Evolutionary conservation across 2,888 invertebrate species (phyloP).

Genomic region (Erebia aethiops): DNA sequence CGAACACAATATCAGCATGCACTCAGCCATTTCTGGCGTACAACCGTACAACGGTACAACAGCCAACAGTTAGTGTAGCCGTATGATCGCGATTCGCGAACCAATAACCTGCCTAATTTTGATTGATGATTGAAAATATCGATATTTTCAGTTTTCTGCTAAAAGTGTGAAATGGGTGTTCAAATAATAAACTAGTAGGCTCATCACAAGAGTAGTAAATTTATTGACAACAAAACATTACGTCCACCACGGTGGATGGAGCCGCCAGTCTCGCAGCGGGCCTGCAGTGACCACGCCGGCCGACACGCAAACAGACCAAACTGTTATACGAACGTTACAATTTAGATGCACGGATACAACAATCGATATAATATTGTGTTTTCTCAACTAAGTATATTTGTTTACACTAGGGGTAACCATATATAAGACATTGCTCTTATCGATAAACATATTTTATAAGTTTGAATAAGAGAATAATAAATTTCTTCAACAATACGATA

Average conservation of each 20-base stretch:
- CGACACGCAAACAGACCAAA: background rate
- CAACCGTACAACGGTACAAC: no score
- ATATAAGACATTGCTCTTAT: background rate
- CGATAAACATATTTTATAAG: background rate
- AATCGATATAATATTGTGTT: constrained; percentile 11
- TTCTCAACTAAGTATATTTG: background rate
- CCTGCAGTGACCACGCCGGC: no score
- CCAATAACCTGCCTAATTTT: no score
- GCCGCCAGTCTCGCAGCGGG: background rate
- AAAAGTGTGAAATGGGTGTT: background rate
- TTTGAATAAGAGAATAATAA: background rate
- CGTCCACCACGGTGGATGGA: constrained; percentile 26
- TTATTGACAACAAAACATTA: constrained; percentile 73
- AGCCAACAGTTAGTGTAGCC: no score
- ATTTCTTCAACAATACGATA: background rate
- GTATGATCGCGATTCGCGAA: no score
- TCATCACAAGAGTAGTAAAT: constrained; percentile 57
- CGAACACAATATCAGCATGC: no score
- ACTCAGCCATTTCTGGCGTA: no score
- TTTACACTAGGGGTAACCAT: no score
- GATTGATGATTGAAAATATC: no score
- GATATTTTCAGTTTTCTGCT: no score
- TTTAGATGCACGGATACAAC: background rate
- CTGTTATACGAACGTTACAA: no score
- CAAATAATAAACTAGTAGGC: constrained; percentile 31